Conservation (phyloP, 2,113 vertebrate species). For the Meleagris gallopavo region DNA sequence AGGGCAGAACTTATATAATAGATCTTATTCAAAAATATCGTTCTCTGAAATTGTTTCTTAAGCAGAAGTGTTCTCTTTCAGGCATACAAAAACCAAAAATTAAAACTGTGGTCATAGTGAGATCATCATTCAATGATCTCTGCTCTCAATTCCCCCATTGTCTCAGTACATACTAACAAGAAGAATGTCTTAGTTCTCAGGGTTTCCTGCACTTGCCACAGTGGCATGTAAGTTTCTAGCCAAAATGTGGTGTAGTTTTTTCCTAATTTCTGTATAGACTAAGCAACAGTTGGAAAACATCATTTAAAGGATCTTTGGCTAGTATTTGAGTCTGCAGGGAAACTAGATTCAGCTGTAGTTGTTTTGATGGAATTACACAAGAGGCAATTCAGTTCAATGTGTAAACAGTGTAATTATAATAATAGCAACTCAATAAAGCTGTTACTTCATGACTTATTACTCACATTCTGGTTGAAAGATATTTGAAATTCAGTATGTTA, state of each 20-base stretch:
- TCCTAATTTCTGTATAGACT: background rate
- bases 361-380: background rate
- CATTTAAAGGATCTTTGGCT: background rate
- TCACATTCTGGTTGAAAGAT: background rate
- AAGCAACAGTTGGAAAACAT: background rate
- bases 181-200: background rate
- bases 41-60: background rate
- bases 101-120: slow-evolving; percentile 40
- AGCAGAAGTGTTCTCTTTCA: background rate
- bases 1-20: background rate
- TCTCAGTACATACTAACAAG: background rate
- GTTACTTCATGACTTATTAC: slow-evolving; percentile 12
- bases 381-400: slow-evolving; percentile 12
- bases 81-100: background rate
- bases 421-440: slow-evolving; percentile 13
- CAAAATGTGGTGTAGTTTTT: background rate
- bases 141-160: slow-evolving; percentile 62
- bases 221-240: background rate
- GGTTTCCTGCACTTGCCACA: background rate
- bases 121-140: slow-evolving; percentile 32
- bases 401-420: slow-evolving; percentile 36
- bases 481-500: slow-evolving; percentile 22
- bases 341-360: background rate
- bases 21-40: background rate
- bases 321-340: background rate